A percentile compares a stretch with the other conserved stretches of the same genome.
phyloP scores from a whole-genome alignment of 2,113 vertebrate genomes.

The Dryoscopus gambensis region DNA sequence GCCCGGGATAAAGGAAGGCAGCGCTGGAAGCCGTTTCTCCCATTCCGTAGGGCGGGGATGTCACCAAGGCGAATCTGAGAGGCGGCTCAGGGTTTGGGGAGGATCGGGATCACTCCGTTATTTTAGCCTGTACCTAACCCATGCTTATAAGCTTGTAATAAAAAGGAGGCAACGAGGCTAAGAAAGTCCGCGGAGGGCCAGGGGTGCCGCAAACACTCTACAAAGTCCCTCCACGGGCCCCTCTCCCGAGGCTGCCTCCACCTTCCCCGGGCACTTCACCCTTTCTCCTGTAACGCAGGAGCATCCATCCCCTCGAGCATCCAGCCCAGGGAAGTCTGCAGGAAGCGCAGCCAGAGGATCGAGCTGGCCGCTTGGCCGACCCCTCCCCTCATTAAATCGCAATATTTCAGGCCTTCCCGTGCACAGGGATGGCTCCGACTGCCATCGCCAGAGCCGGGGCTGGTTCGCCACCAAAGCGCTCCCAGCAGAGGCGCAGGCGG shows the following conservation, averaged over 20 bases:
- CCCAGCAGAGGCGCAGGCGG: constrained; percentile 6
- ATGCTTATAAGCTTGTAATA: neutral
- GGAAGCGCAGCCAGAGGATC: neutral
- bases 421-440: constrained; percentile 53
- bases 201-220: too few species aligned
- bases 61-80: neutral
- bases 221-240: neutral
- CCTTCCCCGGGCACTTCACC: neutral
- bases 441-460: constrained; percentile 26
- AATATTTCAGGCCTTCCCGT: constrained; percentile 55
- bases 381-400: constrained; percentile 41
- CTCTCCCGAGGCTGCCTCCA: neutral
- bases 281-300: neutral
- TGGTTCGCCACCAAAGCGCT: neutral
- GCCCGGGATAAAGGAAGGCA: neutral
- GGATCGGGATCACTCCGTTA: fast-evolving
- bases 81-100: too few species aligned
- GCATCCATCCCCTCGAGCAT: neutral
- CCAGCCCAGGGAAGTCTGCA: neutral
- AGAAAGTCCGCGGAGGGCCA: neutral
- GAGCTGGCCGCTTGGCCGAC: neutral
- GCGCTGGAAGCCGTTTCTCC: neutral
- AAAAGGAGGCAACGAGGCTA: neutral
- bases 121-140: neutral
- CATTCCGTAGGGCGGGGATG: neutral